Percentiles rank a stretch among this genome's conserved stretches.
Conservation (phyloP, 2,797 vertebrate species). For the Crenichthys baileyi region DNA sequence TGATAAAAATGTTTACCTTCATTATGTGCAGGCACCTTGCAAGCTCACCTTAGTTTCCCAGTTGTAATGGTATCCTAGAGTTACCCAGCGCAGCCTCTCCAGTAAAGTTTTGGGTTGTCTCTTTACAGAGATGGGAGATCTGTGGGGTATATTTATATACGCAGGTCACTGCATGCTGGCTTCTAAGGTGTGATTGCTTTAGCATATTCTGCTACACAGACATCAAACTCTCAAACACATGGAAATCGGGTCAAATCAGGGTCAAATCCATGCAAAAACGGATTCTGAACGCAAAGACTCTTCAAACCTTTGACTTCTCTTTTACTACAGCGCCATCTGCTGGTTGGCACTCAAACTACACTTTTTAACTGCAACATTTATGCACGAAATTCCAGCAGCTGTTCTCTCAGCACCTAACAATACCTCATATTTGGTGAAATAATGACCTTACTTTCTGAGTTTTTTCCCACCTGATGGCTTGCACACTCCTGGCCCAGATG, state of each 20-base stretch:
- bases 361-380: no score
- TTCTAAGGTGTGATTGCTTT: background rate
- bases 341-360: background rate
- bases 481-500: constrained; percentile 89
- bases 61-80: constrained; percentile 96
- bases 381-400: no score
- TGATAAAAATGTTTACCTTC: background rate
- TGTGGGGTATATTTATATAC: constrained; percentile 47
- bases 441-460: background rate
- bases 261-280: background rate
- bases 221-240: background rate
- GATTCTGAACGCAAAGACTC: background rate
- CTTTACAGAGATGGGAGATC: constrained; percentile 74
- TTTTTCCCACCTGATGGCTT: constrained; percentile 80
- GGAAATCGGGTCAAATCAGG: background rate
- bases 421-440: background rate
- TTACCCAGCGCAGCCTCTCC: constrained; percentile 96
- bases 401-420: no score
- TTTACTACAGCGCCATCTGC: background rate
- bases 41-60: constrained; percentile 93
- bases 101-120: constrained; percentile 84
- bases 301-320: background rate
- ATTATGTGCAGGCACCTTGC: background rate
- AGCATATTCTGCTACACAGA: background rate
- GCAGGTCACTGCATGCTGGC: background rate